A percentile compares a stretch with the other conserved stretches of the same genome.
phyloP scores from a whole-genome alignment of 2,888 invertebrate genomes.

The Drosophila cognata region DNA sequence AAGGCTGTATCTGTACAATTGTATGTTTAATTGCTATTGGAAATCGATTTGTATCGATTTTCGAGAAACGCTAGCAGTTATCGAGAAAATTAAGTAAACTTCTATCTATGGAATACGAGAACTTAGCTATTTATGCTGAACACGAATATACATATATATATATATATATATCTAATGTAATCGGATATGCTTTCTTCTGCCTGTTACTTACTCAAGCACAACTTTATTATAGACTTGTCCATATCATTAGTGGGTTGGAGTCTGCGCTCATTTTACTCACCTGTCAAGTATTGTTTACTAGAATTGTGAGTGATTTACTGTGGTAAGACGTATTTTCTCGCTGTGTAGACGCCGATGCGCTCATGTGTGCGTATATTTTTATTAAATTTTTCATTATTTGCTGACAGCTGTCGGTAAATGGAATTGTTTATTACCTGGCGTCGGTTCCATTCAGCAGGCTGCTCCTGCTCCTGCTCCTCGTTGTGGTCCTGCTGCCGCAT shows the following conservation, averaged over 20 bases:
- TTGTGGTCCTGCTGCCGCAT: constrained; percentile 13
- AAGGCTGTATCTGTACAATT: neutral
- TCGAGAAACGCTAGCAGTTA: neutral
- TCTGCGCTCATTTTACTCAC: neutral
- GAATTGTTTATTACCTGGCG: constrained; percentile 80
- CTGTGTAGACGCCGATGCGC: constrained; percentile 2
- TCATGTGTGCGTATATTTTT: constrained; percentile 57
- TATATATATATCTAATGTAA: neutral
- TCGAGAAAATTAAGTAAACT: neutral
- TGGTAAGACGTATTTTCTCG: neutral
- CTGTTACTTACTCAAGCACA: neutral
- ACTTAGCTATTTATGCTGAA: neutral
- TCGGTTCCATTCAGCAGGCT: constrained; percentile 8
- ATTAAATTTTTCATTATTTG: constrained; percentile 81
- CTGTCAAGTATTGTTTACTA: neutral
- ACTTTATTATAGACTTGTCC: neutral
- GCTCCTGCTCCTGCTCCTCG: constrained; percentile 5
- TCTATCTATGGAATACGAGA: neutral
- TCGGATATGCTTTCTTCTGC: neutral
- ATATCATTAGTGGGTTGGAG: neutral
- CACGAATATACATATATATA: neutral
- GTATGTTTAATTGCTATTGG: neutral
- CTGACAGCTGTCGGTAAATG: constrained; percentile 82
- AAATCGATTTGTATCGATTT: neutral
- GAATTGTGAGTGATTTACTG: neutral